Base-by-base conservation (phyloP, 2,888 invertebrate species). In the Barypeithes pellucidus region DNA sequence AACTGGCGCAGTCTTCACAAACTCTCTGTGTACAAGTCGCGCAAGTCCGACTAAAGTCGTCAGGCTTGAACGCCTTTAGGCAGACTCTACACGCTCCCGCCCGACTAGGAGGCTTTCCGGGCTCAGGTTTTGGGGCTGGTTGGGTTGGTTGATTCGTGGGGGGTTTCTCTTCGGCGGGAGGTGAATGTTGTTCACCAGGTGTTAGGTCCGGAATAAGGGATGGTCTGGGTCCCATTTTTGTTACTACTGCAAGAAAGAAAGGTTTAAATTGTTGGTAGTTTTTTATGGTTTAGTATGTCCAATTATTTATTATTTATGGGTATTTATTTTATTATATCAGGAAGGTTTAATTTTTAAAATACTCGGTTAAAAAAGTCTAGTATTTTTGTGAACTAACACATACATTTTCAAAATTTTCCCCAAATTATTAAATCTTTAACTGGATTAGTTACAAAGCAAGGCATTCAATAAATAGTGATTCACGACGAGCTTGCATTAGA, bases 1-100 rank as follows among this genome's bases (percentile, higher is more conserved):
- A 96, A 66, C 95, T 95, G 78, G 96, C 95, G 85, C 96, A 96
- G 87, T 96, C 96, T 86, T 96, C 96, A 86, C 96, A 96, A 63
- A 96, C 83, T 79, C 94, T 91, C 83, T 95, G 95, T 82, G 95
- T 93, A 86, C 96, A 97, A 87, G 95, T 96, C 82, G 92, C 93
- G 87, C 96, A 97, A 63, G 92, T 94, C 85, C 94, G 92, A 85
- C 92, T 95, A 85, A 93, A 94, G 85, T 96, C 96, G 74, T 95
- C 95, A 0, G 94, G 94, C 83, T 94, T 94, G 85, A 97, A 92
- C 71, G 94, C 94, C 86, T 96, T 96, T 78, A 95, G 89, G 85
- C 96, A 96, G 24, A 96, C 94, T 77, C 94, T 89, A 86, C 92
- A 96, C 75, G 93, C 93, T 72, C 90, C 95, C 75, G 91, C 93